A percentile compares a stretch with the other conserved stretches of the same genome.
Evolutionary conservation across 2,888 invertebrate genomes (phyloP).

Genomic region (Kuschelorhynchus macadamiae): DNA sequence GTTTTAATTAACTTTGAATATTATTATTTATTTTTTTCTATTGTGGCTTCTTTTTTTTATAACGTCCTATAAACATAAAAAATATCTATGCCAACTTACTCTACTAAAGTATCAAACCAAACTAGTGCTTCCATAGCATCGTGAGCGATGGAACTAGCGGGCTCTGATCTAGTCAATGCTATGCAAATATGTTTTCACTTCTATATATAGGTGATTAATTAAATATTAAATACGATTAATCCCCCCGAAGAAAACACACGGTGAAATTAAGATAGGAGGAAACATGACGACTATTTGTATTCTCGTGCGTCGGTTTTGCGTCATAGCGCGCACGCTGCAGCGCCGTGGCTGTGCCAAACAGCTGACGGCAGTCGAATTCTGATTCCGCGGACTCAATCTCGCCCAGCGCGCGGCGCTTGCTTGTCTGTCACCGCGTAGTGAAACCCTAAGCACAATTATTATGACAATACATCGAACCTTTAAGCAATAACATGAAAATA

Average conservation of each 20-base stretch:
- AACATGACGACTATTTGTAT: slow-evolving; percentile 37
- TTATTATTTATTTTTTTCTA: no score
- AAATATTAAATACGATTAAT: slow-evolving; percentile 26
- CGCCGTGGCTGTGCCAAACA: slow-evolving; percentile 40
- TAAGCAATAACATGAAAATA: slow-evolving; percentile 41
- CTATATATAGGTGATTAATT: slow-evolving; percentile 24
- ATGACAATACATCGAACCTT: slow-evolving; percentile 42
- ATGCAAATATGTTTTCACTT: slow-evolving; percentile 13
- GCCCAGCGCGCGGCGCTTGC: slow-evolving; percentile 19
- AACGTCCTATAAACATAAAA: no score
- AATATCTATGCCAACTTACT: no score
- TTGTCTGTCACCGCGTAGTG: slow-evolving; percentile 19
- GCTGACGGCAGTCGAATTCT: slow-evolving; percentile 43
- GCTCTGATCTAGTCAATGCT: slow-evolving; percentile 7
- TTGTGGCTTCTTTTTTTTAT: no score
- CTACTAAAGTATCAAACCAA: no score
- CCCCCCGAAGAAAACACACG: slow-evolving; percentile 17
- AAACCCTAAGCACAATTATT: slow-evolving; percentile 25
- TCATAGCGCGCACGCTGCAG: slow-evolving; percentile 45
- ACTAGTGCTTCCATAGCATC: no score
- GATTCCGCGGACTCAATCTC: slow-evolving; percentile 23
- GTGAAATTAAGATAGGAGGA: slow-evolving; percentile 28
- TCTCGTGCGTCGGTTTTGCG: slow-evolving; percentile 46
- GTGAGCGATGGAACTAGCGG: no score
- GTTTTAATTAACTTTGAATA: no score